Evolutionary conservation across 2,888 invertebrate species (phyloP), one percentile per base, ranked within the genome.

Genomic region (Palloptera scutellata): DNA sequence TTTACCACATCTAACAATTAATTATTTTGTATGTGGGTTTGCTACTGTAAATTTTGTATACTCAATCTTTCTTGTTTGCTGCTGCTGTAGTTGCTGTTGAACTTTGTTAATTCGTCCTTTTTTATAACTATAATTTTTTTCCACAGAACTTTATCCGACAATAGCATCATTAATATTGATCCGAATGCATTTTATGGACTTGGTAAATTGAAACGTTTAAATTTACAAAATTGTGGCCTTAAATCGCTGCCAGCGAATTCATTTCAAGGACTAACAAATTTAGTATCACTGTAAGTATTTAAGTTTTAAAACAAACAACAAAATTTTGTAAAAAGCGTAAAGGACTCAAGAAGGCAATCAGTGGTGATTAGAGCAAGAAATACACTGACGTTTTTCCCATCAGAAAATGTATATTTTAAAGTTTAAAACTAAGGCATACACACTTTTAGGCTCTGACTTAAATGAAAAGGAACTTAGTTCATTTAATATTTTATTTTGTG

Each of bases 91-190:
- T 43, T 11, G 3, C 41, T 65, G 17, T 40, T 61, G 17, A 20
- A 15, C 17, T 60, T 1, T 12, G 51, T 69, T 48, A 15, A 48
- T n/a, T 13, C 6, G 4, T 42, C 61, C 53, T 54, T 68, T 68
- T 6, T 61, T 30, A 30, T 30, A 4, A 30, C 30, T 30, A 30
- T 30, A 4, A 30, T 30, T 30, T 30, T 30, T 30, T 30, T 30
- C 30, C 6, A 30, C 30, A 83, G 83, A 76, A 90, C 91, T 81
- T 87, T 94, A 81, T 90, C 92, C 17, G 89, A 90, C 86, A 94
- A 94, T 87, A 89, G 88, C 78, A 87, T 94, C 84, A 89, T 89
- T 81, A 86, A 87, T 77, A 88, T 93, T 80, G 88, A 90, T 81
- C 87, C 88, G 73, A 88, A 88, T 79, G 89, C 91, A 78, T 91